Percentiles rank a stretch among this genome's conserved stretches.
Evolutionary conservation across 1,140 invertebrate species (phyloP).

Genomic region (Euwallacea fornicatus): DNA sequence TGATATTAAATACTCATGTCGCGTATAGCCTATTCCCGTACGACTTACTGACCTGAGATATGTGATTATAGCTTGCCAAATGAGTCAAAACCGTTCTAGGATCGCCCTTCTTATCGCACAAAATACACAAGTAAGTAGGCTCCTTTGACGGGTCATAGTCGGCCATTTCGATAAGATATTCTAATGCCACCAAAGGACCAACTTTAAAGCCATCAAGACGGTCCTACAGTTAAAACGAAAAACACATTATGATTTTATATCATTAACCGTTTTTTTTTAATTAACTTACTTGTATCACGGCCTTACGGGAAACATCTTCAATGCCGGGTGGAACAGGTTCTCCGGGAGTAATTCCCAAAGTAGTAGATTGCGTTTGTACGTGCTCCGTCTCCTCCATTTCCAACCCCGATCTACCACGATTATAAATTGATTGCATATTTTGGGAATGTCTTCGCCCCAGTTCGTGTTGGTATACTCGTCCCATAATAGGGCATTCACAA

Average conservation of each 20-base stretch:
- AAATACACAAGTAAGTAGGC: conserved; percentile 71
- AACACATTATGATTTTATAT: neutral
- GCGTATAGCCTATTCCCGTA: conserved; percentile 3
- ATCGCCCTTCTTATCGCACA: conserved; percentile 76
- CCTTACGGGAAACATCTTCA: conserved; percentile 60
- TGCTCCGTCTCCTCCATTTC: neutral
- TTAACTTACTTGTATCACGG: conserved; percentile 60
- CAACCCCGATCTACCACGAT: conserved; percentile 4
- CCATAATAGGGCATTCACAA: conserved; percentile 51
- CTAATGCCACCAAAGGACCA: conserved; percentile 60
- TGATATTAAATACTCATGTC: neutral
- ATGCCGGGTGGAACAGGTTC: conserved; percentile 72
- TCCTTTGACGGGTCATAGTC: conserved; percentile 63
- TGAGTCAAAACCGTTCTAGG: conserved; percentile 74
- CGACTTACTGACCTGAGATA: conserved; percentile 42
- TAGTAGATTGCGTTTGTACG: conserved; percentile 6
- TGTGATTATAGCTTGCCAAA: conserved; percentile 71
- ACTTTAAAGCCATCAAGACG: conserved; percentile 49
- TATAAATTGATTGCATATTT: conserved; percentile 26
- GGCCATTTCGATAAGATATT: conserved; percentile 71
- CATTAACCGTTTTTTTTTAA: neutral
- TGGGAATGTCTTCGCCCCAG: conserved; percentile 46
- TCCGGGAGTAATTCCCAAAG: conserved; percentile 59
- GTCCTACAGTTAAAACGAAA: conserved; percentile 38
- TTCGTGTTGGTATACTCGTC: conserved; percentile 50